Base-by-base conservation (phyloP, 1,140 invertebrate species). In the Chelonus insularis region DNA sequence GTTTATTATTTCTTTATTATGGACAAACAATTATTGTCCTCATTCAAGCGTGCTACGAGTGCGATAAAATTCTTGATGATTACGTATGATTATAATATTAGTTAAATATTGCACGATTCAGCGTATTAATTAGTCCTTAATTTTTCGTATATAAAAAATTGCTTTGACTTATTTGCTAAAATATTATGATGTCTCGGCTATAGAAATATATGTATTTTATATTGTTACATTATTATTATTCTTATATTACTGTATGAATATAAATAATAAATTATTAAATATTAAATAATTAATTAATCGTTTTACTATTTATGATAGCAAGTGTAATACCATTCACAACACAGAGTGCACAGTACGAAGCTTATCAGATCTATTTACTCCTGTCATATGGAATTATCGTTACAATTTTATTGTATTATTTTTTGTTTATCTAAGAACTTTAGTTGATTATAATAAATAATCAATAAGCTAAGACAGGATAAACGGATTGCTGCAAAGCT, bases 331-430 rank as follows among this genome's bases (percentile, higher is more conserved):
- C 77, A 80, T 78, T 81, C 79, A 81, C 79, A 81, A 81, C 79
- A 78, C 79, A 81, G 79, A 81, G 79, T 81, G 78, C 78, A 79
- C 77, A 81, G 78, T 81, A 78, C 78, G 75, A 80, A 80, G 78
- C 78, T 34, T 71, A 76, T 67, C 62, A 66, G 67, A 72, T 70
- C 65, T 65, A 60, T 70, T 70, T 57, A 63, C 48, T 68, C 63
- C 68, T 63, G 58, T 74, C 64, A 60, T 63, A 66, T 21, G 20
- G 57, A 67, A 58, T 67, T 14, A 63, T 68, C 61, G 60, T 65
- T 59, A 34, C 41, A n/a, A n/a, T n/a, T n/a, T n/a, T n/a, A n/a
- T n/a, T n/a, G n/a, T n/a, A n/a, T n/a, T n/a, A n/a, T n/a, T n/a
- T n/a, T n/a, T 47, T 50, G 39, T 59, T 62, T 21, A 12, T 20